Base-by-base conservation (phyloP, 2,888 invertebrate genomes). In the Caenorhabditis sp. region DNA sequence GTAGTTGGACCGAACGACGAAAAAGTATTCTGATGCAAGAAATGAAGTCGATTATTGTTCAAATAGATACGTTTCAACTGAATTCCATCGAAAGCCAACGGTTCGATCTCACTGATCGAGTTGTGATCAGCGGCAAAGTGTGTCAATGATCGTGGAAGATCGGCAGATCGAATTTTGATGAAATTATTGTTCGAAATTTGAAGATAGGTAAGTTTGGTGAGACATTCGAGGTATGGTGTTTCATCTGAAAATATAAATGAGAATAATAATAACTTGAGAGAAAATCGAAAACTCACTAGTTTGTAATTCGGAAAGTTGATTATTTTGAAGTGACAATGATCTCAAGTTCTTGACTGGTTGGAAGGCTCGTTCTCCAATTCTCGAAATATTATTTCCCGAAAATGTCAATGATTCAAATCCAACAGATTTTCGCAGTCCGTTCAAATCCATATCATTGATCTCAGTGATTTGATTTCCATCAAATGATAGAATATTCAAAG, bases 161-260 rank as follows among this genome's bases (percentile, higher is more conserved):
- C 81, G 19, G 68, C 68, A 12, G 76, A 59, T 43, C 73, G 64
- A 19, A 82, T 73, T 10, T 62, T 58, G 0, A 59, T 58, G 12
- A 76, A 61, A 2, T 83, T 74, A 75, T 90, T 90, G 74, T 87
- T 81, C 4, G 89, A 89, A 5, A 90, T 73, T 86, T 89, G 89
- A 10, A 90, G 82, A 68, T 87, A 86, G 12, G 86, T 82, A 37
- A 90, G 85, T n/a, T 87, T 77, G 23, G 71, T 83, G 36, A 82
- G 81, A 64, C 89, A 81, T 3, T 83, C 71, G 70, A 89, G 88
- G 19, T 89, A 77, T 4, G 81, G 69, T 0, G 58, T 43, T 0
- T 59, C 51, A 53, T 77, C 77, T 72, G 68, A 36, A 69, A 65
- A 10, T 19, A 53, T 37, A 62, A 17, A 5, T 23, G n/a, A 14